A percentile compares a stretch with the other conserved stretches of the same genome.
These are phyloP conservation scores for Esox lucius DNA, from an alignment of 2,797 vertebrate species.

Conservation along the genomic window DNA sequence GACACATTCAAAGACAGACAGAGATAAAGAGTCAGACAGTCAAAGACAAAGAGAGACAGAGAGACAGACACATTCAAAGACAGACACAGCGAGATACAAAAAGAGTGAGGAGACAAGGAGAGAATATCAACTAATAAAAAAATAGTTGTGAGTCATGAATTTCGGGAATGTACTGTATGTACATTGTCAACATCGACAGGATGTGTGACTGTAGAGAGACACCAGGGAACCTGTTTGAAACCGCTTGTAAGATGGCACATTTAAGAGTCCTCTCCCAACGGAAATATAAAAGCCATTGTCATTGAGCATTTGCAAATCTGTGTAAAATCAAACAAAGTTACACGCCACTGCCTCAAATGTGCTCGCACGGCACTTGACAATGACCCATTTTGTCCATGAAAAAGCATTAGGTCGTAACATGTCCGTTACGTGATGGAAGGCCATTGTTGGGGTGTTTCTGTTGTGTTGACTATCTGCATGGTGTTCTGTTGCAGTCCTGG, in stretches of 20 bases:
- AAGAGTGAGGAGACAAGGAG: neutral
- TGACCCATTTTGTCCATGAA: neutral
- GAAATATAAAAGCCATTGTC: too few species aligned
- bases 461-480: neutral
- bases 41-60: neutral
- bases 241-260: too few species aligned
- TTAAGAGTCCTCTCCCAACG: too few species aligned
- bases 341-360: too few species aligned
- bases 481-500: neutral
- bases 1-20: neutral
- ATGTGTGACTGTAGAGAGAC: neutral
- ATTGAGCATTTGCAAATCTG: too few species aligned
- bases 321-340: too few species aligned
- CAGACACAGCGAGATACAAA: too few species aligned
- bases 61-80: slow-evolving; percentile 5
- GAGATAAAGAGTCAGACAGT: neutral
- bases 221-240: neutral
- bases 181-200: neutral
- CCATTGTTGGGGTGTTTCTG: neutral
- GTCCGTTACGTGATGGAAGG: too few species aligned
- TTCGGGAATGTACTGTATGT: neutral
- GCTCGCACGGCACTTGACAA: neutral
- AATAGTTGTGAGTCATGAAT: neutral
- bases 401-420: neutral
- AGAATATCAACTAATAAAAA: neutral